phyloP scores from a whole-genome alignment of 2,113 vertebrate species.

The Osmerus mordax region DNA sequence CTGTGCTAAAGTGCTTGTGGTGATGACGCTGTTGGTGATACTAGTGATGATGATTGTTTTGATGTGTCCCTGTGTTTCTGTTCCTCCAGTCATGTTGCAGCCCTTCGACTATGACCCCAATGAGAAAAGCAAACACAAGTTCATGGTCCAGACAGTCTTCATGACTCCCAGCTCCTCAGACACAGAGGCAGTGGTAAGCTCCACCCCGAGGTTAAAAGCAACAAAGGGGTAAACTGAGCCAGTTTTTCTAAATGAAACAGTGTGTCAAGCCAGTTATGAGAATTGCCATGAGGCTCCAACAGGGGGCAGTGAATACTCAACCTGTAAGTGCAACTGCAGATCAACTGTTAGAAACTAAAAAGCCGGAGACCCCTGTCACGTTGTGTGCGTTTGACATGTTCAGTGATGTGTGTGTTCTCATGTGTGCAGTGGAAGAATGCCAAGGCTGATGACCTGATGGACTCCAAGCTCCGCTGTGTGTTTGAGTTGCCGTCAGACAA shows the following conservation, averaged over 20 bases:
- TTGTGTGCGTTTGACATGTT: background rate
- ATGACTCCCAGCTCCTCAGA: slow-evolving; percentile 80
- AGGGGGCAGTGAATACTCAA: slow-evolving; percentile 14
- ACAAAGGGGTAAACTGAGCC: no score
- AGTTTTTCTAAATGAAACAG: no score
- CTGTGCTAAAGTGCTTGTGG: background rate
- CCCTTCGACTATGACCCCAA: slow-evolving; percentile 91
- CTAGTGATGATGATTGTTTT: background rate
- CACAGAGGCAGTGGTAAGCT: slow-evolving; percentile 86
- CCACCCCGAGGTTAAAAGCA: background rate
- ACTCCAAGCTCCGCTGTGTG: slow-evolving; percentile 90
- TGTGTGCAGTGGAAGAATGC: slow-evolving; percentile 85
- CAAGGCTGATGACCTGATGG: slow-evolving; percentile 88
- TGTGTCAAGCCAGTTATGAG: background rate
- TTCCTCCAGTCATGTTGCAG: slow-evolving; percentile 82
- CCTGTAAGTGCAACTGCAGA: background rate
- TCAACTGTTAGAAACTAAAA: background rate
- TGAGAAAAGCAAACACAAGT: slow-evolving; percentile 93
- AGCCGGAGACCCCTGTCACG: background rate
- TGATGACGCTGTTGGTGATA: background rate
- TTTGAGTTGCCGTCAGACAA: slow-evolving; percentile 88
- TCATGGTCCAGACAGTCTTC: slow-evolving; percentile 91
- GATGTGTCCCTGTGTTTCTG: background rate
- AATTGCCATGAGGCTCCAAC: background rate
- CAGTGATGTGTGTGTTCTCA: background rate